phyloP scores from a whole-genome alignment of 2,113 vertebrate genomes.

The Kryptolebias marmoratus region DNA sequence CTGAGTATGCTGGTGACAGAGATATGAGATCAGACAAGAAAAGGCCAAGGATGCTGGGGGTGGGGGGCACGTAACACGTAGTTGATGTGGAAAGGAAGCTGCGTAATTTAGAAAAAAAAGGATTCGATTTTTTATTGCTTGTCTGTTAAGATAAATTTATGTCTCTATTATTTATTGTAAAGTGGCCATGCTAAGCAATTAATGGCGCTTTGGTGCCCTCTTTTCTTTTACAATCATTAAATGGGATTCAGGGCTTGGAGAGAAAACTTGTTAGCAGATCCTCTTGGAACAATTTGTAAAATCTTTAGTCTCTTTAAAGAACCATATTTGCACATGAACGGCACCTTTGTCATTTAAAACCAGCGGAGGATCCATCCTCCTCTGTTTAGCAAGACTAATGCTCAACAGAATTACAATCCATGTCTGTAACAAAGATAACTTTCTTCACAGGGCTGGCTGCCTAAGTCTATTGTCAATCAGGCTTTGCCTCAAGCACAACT shows the following conservation, averaged over 20 bases:
- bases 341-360: not conserved
- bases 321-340: not conserved
- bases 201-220: too few species aligned
- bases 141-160: too few species aligned
- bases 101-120: not conserved
- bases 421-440: not conserved
- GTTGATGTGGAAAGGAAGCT: not conserved
- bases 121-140: too few species aligned
- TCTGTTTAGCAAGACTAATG: not conserved
- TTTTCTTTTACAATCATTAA: too few species aligned
- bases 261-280: too few species aligned
- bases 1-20: not conserved
- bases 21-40: not conserved
- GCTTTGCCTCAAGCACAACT: slow-evolving; percentile 78
- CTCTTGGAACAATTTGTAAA: too few species aligned
- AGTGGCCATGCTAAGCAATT: too few species aligned
- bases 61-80: not conserved
- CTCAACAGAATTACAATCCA: slow-evolving; percentile 1
- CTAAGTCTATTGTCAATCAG: slow-evolving; percentile 76
- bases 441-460: slow-evolving; percentile 83
- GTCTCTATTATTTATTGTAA: too few species aligned
- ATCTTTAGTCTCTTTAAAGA: not conserved
- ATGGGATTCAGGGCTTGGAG: too few species aligned
- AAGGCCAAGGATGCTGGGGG: not conserved
- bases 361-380: not conserved